Conservation (phyloP, 2,888 invertebrate species). For the Perizoma affinitatum region DNA sequence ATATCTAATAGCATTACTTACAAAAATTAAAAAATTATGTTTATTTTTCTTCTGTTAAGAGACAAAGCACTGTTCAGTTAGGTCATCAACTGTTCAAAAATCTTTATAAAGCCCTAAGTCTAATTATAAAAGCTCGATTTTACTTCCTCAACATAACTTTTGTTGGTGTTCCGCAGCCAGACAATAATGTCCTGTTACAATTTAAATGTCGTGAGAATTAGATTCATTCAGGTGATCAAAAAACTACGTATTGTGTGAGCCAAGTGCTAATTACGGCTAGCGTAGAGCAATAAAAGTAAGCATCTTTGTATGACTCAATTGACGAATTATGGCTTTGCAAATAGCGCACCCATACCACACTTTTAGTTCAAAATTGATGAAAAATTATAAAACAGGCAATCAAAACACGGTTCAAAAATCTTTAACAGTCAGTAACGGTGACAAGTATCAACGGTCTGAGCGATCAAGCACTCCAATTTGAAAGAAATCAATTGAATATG, state of each 20-base stretch:
- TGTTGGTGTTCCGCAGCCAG: constrained; percentile 45
- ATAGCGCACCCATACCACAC: constrained; percentile 23
- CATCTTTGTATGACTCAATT: constrained; percentile 25
- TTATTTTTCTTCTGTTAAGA: no score
- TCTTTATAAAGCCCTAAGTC: constrained; percentile 41
- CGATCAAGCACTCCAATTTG: constrained; percentile 40
- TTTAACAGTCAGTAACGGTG: constrained; percentile 38
- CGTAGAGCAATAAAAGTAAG: constrained; percentile 31
- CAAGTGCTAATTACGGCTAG: constrained; percentile 35
- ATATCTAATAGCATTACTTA: constrained; percentile 35
- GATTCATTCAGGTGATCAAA: constrained; percentile 40
- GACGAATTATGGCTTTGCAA: constrained; percentile 27
- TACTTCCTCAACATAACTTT: constrained; percentile 55
- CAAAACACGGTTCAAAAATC: constrained; percentile 28
- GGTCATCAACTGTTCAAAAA: no score
- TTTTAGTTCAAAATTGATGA: constrained; percentile 4
- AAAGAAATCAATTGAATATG: constrained; percentile 39
- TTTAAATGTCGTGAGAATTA: constrained; percentile 58
- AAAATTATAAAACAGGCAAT: background rate
- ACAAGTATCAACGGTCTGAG: constrained; percentile 32
- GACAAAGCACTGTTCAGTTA: no score
- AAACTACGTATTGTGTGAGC: constrained; percentile 34
- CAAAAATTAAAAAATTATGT: no score
- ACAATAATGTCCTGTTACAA: constrained; percentile 55
- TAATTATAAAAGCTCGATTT: constrained; percentile 55